phyloP scores from a whole-genome alignment of 2,888 invertebrate species.

The Gerris lacustris region DNA sequence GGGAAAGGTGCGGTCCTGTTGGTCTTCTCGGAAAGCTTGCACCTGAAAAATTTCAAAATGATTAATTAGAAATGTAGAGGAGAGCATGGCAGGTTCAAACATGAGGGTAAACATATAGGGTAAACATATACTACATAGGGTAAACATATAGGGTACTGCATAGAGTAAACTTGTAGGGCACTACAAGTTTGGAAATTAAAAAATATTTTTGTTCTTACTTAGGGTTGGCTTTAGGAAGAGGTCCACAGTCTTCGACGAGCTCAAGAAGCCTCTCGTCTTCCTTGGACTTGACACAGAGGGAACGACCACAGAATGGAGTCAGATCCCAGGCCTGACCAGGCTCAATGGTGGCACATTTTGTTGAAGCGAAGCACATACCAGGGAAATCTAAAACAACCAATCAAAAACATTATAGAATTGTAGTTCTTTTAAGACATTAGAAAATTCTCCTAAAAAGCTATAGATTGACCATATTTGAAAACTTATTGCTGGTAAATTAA shows the following conservation, averaged over 20 bases:
- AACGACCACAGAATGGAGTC: conserved; percentile 80
- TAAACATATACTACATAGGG: too few species aligned
- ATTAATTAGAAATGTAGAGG: background rate
- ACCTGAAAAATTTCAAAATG: conserved; percentile 35
- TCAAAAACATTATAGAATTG: background rate
- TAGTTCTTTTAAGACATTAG: too few species aligned
- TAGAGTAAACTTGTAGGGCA: too few species aligned
- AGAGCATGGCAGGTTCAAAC: too few species aligned
- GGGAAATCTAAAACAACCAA: conserved; percentile 58
- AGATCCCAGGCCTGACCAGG: conserved; percentile 76
- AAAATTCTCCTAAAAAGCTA: too few species aligned
- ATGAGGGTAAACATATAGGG: too few species aligned
- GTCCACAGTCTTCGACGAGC: conserved; percentile 70
- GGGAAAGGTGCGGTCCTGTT: conserved; percentile 84
- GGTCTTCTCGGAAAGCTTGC: conserved; percentile 77
- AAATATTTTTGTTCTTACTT: conserved; percentile 22
- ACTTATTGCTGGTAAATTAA: too few species aligned
- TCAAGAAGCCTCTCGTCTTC: conserved; percentile 46
- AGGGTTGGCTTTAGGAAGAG: conserved; percentile 68
- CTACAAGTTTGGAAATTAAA: too few species aligned
- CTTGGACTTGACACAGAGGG: conserved; percentile 70
- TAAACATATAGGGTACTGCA: too few species aligned
- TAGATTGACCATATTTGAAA: too few species aligned
- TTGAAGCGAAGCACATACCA: conserved; percentile 81
- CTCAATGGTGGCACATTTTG: conserved; percentile 75